Percentiles rank a stretch among this genome's conserved stretches.
These are phyloP conservation scores for Macropodus opercularis DNA, from an alignment of 2,797 vertebrate species.

Conservation along the genomic window DNA sequence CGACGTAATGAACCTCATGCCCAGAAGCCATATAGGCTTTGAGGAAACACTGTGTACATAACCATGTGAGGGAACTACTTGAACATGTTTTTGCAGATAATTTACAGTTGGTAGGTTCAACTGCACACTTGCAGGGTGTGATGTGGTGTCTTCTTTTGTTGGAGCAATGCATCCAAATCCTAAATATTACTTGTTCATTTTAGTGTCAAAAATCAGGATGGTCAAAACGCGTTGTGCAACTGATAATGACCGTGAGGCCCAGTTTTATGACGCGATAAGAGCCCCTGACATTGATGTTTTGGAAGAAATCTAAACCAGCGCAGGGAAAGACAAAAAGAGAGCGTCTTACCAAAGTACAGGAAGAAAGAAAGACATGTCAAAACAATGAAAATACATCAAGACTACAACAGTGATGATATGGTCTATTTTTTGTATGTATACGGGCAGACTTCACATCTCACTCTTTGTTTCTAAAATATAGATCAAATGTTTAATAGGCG, in stretches of 20 bases:
- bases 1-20: conserved; percentile 20
- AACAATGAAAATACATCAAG: no score
- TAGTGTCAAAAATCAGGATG: not conserved
- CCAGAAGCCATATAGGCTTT: not conserved
- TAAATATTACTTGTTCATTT: not conserved
- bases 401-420: no score
- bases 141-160: conserved; percentile 20
- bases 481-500: not conserved
- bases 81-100: conserved; percentile 54
- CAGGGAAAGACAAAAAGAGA: no score
- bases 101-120: no score
- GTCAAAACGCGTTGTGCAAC: not conserved
- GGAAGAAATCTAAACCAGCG: no score
- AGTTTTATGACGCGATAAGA: no score
- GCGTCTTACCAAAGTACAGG: no score
- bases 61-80: conserved; percentile 54
- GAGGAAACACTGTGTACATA: conserved; percentile 11
- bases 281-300: no score
- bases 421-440: no score
- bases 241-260: not conserved
- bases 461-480: no score
- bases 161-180: not conserved
- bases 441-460: no score
- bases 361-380: no score
- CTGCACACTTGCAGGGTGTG: conserved; percentile 23